Evolutionary conservation across 2,888 invertebrate species (phyloP).

Genomic region (Drosophila mercatorum): DNA sequence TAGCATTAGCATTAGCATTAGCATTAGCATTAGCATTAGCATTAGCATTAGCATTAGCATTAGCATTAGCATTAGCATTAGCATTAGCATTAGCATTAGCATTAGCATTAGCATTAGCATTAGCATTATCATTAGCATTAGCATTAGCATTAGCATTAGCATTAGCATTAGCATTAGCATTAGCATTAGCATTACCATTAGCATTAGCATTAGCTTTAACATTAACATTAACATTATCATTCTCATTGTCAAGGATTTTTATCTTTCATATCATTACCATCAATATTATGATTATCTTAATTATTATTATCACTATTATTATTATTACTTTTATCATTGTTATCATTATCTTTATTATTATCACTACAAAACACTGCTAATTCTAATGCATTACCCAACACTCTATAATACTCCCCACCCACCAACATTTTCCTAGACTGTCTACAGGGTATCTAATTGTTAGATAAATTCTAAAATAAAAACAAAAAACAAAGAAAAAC

Average conservation of each 20-base stretch:
- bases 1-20: too few relatives aligned
- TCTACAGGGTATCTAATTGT: conserved; percentile 3
- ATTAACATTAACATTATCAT: too few relatives aligned
- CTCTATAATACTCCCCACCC: not conserved
- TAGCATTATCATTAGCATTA: not conserved
- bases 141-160: not conserved
- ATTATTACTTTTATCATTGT: not conserved
- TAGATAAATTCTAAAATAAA: not conserved
- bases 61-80: not conserved
- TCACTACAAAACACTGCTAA: too few relatives aligned
- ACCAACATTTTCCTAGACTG: not conserved
- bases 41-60: not conserved
- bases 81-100: not conserved
- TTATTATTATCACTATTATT: not conserved
- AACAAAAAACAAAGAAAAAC: not conserved
- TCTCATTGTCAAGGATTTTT: too few relatives aligned
- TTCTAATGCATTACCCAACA: too few relatives aligned
- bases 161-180: not conserved
- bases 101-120: not conserved
- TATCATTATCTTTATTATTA: too few relatives aligned
- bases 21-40: too few relatives aligned
- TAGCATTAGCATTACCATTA: not conserved
- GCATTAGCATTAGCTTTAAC: too few relatives aligned
- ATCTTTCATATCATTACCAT: not conserved
- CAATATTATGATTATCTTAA: not conserved